Evolutionary conservation across 2,113 vertebrate genomes (phyloP), one percentile per base, ranked within the genome.

Genomic region (Neodon shergylaensis): DNA sequence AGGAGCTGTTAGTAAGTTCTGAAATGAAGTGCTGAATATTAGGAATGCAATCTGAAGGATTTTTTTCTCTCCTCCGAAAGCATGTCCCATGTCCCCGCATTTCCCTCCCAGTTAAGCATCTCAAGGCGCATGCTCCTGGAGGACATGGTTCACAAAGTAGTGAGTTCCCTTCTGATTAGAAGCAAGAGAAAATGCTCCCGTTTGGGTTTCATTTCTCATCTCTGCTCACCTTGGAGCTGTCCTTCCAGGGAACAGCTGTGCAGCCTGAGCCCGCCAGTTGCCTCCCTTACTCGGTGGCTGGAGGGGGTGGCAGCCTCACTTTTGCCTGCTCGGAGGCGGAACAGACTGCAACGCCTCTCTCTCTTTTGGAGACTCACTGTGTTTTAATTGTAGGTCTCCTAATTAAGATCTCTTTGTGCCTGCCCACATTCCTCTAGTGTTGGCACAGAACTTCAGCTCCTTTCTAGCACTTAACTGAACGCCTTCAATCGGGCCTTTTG

Each of bases 331-430:
- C 52, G 39, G 88, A 95, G 95, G 95, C 88, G 73, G 83, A 93
- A 74, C 81, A 92, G 82, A 78, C 93, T 88, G 73, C 49, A 87
- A 5, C 77, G 70, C 93, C 68, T 81, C 88, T 95, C 86, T 89
- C 63, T 82, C 79, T 33, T 54, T 84, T 39, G 72, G 94, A 94
- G 79, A 91, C 93, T 94, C 58, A 2, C 90, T 91, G 95, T 85
- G 79, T 97, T 95, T 97, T 97, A 97, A 97, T 97, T 95, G 96
- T 96, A 97, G 95, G 94, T 91, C 95, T 97, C 86, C 90, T 98
- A 95, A 97, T 97, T 97, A 96, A 97, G 97, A 94, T 92, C 95
- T 97, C 76, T 97, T 95, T 96, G 96, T 93, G 96, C 96, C 97
- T 95, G 94, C 95, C 95, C 96, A 94, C 95, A 95, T 97, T 98